A percentile compares a stretch with the other conserved stretches of the same genome.
Evolutionary conservation across 1,140 invertebrate genomes (phyloP).

Genomic region (Akabosia matsudoensis): DNA sequence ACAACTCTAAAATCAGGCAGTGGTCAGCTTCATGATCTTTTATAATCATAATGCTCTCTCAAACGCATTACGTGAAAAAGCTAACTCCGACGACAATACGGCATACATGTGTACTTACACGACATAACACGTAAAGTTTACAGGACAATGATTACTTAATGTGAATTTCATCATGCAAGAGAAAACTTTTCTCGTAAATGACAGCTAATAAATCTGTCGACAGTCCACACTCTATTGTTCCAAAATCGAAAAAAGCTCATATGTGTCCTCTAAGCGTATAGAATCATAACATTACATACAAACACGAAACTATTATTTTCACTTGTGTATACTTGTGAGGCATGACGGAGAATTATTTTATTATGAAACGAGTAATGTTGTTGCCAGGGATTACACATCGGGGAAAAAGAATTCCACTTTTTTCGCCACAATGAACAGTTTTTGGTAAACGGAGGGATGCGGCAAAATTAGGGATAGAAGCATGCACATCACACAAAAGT

Average conservation of each 20-base stretch:
- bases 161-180: slow-evolving; percentile 25
- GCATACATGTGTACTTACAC: neutral
- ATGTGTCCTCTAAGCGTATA: neutral
- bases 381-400: slow-evolving; percentile 10
- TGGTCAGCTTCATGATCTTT: too few relatives aligned
- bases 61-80: neutral
- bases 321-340: neutral
- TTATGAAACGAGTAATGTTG: slow-evolving; percentile 18
- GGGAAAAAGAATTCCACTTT: neutral
- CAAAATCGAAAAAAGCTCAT: slow-evolving; percentile 13
- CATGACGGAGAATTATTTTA: slow-evolving; percentile 1
- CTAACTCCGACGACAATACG: too few relatives aligned
- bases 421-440: slow-evolving; percentile 3
- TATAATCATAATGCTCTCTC: neutral
- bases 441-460: neutral
- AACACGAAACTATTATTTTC: too few relatives aligned
- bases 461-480: neutral
- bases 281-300: too few relatives aligned
- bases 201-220: slow-evolving; percentile 25
- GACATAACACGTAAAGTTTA: neutral
- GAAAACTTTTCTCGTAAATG: slow-evolving; percentile 11
- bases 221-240: slow-evolving; percentile 20
- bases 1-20: too few relatives aligned
- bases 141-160: slow-evolving; percentile 23
- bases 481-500: too few relatives aligned